Conservation (phyloP, 2,797 vertebrate species). For the Smutsia temminckii region DNA sequence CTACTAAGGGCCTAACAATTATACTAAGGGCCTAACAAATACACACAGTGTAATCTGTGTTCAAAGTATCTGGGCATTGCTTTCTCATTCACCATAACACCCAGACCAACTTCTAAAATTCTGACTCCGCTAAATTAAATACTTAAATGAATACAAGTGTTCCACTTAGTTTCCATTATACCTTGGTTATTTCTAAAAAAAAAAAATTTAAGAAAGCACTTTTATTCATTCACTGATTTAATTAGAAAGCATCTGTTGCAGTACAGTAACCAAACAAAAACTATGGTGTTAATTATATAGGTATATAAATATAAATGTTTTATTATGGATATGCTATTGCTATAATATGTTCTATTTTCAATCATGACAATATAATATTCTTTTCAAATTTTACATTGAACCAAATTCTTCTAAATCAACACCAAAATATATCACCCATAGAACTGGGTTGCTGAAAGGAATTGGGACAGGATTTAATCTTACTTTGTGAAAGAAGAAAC, state of each 20-base stretch:
- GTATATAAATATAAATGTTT: not conserved
- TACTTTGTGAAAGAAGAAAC: not conserved
- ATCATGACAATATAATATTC: not conserved
- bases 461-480: not conserved
- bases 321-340: not conserved
- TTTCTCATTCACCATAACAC: not conserved
- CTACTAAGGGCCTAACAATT: not conserved
- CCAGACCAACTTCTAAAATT: not conserved
- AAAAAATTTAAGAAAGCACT: not conserved
- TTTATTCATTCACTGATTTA: not conserved
- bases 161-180: not conserved
- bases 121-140: not conserved
- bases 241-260: not conserved
- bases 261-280: conserved; percentile 10
- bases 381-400: not conserved
- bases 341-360: not conserved
- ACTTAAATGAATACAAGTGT: not conserved
- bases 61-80: not conserved
- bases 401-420: not conserved
- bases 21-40: too few relatives aligned
- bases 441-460: not conserved
- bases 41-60: not conserved
- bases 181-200: not conserved
- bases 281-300: not conserved
- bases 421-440: not conserved